Base-by-base conservation (phyloP, 1,140 invertebrate genomes). In the Drosophila obscura region DNA sequence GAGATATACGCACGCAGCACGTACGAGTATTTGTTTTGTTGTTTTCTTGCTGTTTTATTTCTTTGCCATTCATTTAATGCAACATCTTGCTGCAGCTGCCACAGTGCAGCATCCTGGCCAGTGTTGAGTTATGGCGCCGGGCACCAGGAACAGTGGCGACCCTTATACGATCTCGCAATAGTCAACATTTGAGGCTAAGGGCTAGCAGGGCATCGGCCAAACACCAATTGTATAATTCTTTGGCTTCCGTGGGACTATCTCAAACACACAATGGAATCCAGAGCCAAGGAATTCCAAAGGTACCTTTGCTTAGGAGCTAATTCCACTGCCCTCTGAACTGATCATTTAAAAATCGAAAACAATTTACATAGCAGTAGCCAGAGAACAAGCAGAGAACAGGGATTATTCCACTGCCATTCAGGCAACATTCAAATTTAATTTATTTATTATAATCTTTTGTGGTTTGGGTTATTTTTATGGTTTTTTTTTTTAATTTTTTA, bases 21-120 rank as follows among this genome's bases (percentile, higher is more conserved):
- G 4, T 24, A 44, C 44, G 19, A 15, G 55, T 24, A 26, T 57
- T 45, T 44, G 15, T 15, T 44, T 45, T 45, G 5, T 46, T 19
- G 11, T 9, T 31, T 7, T 31, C 22, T 8, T n/a, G 26, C 28
- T 63, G 35, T 45, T 24, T 57, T 68, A 69, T 57, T 72, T 72
- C 69, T 72, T 72, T 72, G 41, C 49, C 74, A 74, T 74, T 74
- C 65, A 65, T 64, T 74, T 73, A 48, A 41, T 31, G 22, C 53
- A 48, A 16, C 19, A 75, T 59, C 49, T 53, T 45, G 55, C 43
- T 69, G 63, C 63, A 69, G 64, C 51, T 69, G 66, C 63, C 63
- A 55, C 61, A 43, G 57, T 19, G 19, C 19, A 19, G 19, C 26
- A 50, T 45, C 22, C 8, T 1, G 19, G 19, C 19, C 19, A 22